phyloP scores from a whole-genome alignment of 2,888 invertebrate species.

The Nemurella pictetii region DNA sequence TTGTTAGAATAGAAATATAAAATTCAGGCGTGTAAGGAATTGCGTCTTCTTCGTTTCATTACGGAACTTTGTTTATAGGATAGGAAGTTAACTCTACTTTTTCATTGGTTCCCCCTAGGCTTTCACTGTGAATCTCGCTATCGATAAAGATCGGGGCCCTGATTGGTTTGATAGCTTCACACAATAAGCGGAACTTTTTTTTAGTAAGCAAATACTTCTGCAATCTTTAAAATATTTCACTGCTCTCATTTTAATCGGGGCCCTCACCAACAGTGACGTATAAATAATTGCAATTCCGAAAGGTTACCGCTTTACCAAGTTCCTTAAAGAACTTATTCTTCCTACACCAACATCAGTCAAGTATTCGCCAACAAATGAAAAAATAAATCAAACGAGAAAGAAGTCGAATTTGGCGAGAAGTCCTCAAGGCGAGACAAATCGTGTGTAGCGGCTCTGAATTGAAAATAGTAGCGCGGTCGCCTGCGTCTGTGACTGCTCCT shows the following conservation, averaged over 20 bases:
- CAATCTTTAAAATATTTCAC: no score
- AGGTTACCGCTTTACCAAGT: neutral
- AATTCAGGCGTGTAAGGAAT: neutral
- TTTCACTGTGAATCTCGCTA: neutral
- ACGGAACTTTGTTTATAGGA: neutral
- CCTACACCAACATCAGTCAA: neutral
- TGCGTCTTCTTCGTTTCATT: neutral
- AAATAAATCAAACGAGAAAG: neutral
- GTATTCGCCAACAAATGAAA: neutral
- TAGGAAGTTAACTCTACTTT: neutral
- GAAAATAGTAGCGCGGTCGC: slow-evolving; percentile 5
- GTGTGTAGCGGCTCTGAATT: slow-evolving; percentile 14
- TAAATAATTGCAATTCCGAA: neutral
- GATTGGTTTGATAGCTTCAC: no score
- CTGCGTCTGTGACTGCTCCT: neutral
- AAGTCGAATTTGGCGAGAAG: neutral
- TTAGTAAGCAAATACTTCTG: no score
- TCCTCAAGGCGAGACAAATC: slow-evolving; percentile 12
- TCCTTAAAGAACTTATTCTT: neutral
- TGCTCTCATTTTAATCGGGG: no score
- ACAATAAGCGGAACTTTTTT: no score
- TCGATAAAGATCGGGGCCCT: no score
- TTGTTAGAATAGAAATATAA: slow-evolving; percentile 13
- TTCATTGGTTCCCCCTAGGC: neutral
- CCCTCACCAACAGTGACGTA: neutral